A percentile compares a stretch with the other conserved stretches of the same genome.
Evolutionary conservation across 2,888 invertebrate species (phyloP).

Genomic region (Omphaloscelis lunosa): DNA sequence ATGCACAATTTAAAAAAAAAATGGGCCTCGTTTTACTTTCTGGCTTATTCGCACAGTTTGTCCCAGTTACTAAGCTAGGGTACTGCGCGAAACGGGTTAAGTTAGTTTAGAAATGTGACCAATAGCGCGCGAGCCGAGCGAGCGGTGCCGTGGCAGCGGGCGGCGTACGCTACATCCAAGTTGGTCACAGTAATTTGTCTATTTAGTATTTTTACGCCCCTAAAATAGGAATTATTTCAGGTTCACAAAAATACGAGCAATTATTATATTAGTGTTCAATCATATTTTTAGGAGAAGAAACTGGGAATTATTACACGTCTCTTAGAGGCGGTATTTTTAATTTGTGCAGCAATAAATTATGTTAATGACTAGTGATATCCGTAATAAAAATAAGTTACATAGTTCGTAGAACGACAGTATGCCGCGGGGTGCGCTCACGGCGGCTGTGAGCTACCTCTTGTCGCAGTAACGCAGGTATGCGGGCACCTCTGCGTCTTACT

Average conservation of each 20-base stretch:
- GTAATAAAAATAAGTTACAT: conserved; percentile 4
- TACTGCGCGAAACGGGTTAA: not conserved
- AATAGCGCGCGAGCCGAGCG: not conserved
- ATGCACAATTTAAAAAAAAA: no score
- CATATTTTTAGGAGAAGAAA: not conserved
- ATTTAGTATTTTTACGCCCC: not conserved
- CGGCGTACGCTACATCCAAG: not conserved
- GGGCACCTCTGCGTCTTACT: conserved; percentile 14
- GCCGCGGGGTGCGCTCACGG: conserved; percentile 22
- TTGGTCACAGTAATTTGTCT: not conserved
- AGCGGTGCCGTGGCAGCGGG: no score
- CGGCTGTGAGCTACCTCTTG: conserved; percentile 11
- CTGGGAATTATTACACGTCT: not conserved
- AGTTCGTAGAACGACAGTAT: conserved; percentile 19
- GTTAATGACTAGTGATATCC: not conserved
- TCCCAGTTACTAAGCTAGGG: not conserved
- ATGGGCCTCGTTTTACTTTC: no score
- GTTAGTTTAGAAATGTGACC: not conserved
- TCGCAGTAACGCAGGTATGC: conserved; percentile 17
- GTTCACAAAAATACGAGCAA: no score
- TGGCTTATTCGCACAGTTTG: no score
- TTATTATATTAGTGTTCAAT: no score
- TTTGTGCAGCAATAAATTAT: not conserved
- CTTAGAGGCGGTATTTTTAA: not conserved
- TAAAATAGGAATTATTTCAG: not conserved